Evolutionary conservation across 2,797 vertebrate genomes (phyloP), one percentile per base, ranked within the genome.

Genomic region (Pipistrellus kuhlii): DNA sequence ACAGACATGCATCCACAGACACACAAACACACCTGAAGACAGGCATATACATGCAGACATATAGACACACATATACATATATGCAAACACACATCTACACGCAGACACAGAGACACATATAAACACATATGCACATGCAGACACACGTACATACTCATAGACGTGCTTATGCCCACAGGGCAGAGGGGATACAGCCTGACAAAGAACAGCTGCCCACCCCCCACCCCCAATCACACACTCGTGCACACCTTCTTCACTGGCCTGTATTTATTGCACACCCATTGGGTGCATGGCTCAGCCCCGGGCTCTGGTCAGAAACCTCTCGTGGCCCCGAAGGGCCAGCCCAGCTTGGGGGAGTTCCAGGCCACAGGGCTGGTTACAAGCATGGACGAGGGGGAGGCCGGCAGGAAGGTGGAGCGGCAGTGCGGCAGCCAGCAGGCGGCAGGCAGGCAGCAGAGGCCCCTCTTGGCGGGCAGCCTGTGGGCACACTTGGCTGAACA

Each of bases 401-500:
- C 68, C 1, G 0, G 88, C 48, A 89, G 91, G 86, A 83, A 89
- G 86, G 92, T 38, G 41, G 51, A 35, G 90, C 93, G 81, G 91
- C 82, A 32, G 25, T 17, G 25, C 0, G 38, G 55, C 89, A 76
- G 92, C 76, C 23, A 8, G 62, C 59, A 71, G 84, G 84, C 23
- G 1, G 72, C 32, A 64, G 59, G 82, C n/a, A 13, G 76, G 90
- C 69, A 46, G 35, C 18, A 80, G 51, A 59, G 94, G 73, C 76
- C 78, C 76, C 81, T 77, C 87, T 75, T 92, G 91, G 93, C 84
- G 0, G 46, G 85, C 75, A 62, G 93, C 88, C 94, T 32, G 35
- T 41, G 81, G 20, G 6, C 88, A 96, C 95, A 95, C 95, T 95
- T 96, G 96, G 88, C 85, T 97, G 96, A 94, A 77, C 96, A 97